Percentiles rank a stretch among this genome's conserved stretches.
Conservation (phyloP, 2,888 invertebrate genomes). For the Augochlorella aurata region DNA sequence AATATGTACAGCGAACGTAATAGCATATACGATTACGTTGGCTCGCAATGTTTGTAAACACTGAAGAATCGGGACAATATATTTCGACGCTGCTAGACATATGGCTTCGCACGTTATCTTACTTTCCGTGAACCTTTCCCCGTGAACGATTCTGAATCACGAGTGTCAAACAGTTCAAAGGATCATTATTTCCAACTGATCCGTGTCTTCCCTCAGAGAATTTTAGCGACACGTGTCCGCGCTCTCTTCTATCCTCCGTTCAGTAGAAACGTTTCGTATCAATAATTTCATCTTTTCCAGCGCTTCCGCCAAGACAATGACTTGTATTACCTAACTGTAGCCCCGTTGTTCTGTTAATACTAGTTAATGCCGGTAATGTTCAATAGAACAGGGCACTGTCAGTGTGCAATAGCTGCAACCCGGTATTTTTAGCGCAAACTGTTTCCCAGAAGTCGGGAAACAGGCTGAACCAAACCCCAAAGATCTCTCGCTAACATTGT, state of each 20-base stretch:
- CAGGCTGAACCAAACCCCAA: neutral
- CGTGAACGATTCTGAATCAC: neutral
- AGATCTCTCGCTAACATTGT: conserved; percentile 3
- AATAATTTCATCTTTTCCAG: neutral
- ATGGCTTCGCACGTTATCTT: neutral
- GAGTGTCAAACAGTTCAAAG: neutral
- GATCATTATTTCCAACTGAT: neutral
- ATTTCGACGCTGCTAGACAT: no score
- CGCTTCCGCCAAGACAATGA: neutral
- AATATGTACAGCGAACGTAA: no score
- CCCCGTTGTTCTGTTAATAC: neutral
- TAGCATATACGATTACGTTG: no score
- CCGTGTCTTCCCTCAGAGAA: neutral
- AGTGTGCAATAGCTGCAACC: neutral
- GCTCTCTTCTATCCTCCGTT: neutral
- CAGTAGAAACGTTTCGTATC: neutral
- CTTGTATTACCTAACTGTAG: neutral
- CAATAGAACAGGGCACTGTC: neutral
- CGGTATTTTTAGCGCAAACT: conserved; percentile 4
- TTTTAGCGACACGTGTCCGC: neutral
- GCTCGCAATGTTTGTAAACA: neutral
- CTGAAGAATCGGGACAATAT: no score
- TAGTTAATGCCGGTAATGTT: neutral
- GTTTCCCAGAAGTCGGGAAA: neutral
- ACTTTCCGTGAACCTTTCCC: neutral